Base-by-base conservation (phyloP, 2,888 invertebrate species). In the Neuroscelio doddi region DNA sequence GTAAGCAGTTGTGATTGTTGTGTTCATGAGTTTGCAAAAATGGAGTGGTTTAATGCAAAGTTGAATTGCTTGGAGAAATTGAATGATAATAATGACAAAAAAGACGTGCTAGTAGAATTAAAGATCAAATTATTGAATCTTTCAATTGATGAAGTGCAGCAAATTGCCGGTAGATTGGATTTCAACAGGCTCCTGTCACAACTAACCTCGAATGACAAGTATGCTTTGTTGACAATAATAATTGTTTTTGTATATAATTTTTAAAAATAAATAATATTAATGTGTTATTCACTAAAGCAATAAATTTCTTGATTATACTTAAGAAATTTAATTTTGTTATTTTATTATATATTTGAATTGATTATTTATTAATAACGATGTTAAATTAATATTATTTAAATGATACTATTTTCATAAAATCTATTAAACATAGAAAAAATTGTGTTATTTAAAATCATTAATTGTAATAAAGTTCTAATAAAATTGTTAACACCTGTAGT, bases 141-240 rank as follows among this genome's bases (percentile, higher is more conserved):
- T 7, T 69, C 63, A 1, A 53, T 58, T 14, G 46, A 56, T 21
- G 80, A 83, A 41, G 46, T 65, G 14, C 66, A 76, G 38, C 71
- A 75, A 21, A 57, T 79, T 3, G 68, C 71, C 29, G 36, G 52
- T 1, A 74, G 68, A 61, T 51, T 79, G 27, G 73, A 82, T 51
- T 64, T 77, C 15, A 61, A 56, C 9, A 66, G 58, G 9, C 58
- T 83, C 14, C 77, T 81, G 56, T 39, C 66, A 8, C 69, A 78
- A 30, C 49, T 83, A 79, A 78, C 79, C 77, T 77, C 78, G 8
- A 68, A 70, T 53, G 78, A 82, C 68, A 78, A 73, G 82, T 65
- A 61, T 41, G 50, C 55, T 56, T 59, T 59, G 17, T 44, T 21
- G 1, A 10, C 7, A 26, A n/a, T 51, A 2, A 27, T 36, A 16